A percentile compares a stretch with the other conserved stretches of the same genome.
These are phyloP conservation scores for Porites lutea DNA, from an alignment of 64 coral and sea anemone species.

Conservation along the genomic window DNA sequence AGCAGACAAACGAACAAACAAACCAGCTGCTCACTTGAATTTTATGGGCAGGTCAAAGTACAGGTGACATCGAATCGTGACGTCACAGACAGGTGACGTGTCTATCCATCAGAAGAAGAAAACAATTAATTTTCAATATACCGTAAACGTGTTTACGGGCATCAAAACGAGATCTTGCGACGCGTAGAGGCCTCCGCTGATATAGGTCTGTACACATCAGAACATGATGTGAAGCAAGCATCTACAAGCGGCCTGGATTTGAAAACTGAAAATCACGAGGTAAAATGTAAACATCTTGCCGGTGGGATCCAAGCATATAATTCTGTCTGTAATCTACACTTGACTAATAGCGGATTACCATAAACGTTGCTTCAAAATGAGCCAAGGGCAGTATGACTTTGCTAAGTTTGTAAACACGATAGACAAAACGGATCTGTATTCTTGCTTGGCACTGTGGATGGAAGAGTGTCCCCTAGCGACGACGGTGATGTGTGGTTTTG, in stretches of 20 bases:
- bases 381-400: neutral
- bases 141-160: neutral
- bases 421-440: slow-evolving; percentile 63
- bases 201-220: neutral
- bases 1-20: no score
- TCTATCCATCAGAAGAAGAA: no score
- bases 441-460: slow-evolving; percentile 70
- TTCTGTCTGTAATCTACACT: neutral
- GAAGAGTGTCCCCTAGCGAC: slow-evolving; percentile 55
- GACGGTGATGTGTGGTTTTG: neutral
- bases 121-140: no score
- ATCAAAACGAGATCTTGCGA: neutral
- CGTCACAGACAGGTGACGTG: slow-evolving; percentile 8
- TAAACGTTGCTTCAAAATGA: neutral
- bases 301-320: neutral
- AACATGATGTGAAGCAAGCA: no score
- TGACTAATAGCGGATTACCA: neutral
- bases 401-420: slow-evolving; percentile 14
- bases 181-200: neutral
- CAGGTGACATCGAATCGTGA: neutral
- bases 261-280: neutral
- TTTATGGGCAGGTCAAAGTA: no score
- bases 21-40: no score
- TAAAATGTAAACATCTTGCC: neutral
- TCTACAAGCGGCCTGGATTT: no score